Evolutionary conservation across 2,888 invertebrate genomes (phyloP).

Genomic region (Clepsis dumicolana): DNA sequence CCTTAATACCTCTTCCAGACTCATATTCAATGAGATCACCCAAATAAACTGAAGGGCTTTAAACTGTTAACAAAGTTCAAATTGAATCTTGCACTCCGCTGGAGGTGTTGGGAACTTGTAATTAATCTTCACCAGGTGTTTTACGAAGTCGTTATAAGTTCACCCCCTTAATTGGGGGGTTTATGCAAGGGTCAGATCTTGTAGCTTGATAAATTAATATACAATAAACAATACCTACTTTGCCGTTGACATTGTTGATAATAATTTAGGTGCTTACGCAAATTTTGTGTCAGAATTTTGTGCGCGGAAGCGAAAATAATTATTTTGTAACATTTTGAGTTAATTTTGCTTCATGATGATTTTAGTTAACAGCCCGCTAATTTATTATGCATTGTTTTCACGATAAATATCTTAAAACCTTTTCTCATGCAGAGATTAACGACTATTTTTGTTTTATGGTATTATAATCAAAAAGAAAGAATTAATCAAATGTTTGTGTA

Average conservation of each 20-base stretch:
- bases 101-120: slow-evolving; percentile 5
- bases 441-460: too few species aligned
- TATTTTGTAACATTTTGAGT: too few species aligned
- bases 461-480: too few species aligned
- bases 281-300: neutral
- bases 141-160: slow-evolving; percentile 11
- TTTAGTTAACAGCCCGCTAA: too few species aligned
- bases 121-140: slow-evolving; percentile 16
- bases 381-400: too few species aligned
- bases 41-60: neutral
- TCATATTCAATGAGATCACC: neutral
- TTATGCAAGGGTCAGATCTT: neutral
- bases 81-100: slow-evolving; percentile 5
- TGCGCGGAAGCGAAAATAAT: neutral
- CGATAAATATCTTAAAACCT: too few species aligned
- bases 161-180: slow-evolving; percentile 1
- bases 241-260: neutral
- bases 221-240: neutral
- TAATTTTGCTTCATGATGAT: too few species aligned
- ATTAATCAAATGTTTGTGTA: too few species aligned
- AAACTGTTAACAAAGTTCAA: slow-evolving; percentile 7
- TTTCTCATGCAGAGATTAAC: too few species aligned
- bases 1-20: neutral
- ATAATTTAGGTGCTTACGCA: too few species aligned
- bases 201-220: neutral